A percentile compares a stretch with the other conserved stretches of the same genome.
Evolutionary conservation across 2,888 invertebrate genomes (phyloP).

Genomic region (Andrena flavipes): DNA sequence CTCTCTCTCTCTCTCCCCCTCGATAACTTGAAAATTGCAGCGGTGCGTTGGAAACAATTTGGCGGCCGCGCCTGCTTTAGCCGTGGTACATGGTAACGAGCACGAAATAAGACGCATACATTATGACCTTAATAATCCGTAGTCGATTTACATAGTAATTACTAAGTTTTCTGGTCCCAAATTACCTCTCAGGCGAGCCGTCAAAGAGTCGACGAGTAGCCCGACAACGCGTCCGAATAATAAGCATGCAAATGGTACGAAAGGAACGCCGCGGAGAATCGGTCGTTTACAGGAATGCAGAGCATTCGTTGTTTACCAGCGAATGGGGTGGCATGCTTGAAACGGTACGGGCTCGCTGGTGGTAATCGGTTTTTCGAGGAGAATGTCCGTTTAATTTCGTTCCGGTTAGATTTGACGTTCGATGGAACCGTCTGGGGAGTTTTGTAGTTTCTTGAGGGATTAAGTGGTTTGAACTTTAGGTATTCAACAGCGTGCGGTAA

Average conservation of each 20-base stretch:
- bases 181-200: constrained; percentile 69
- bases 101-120: constrained; percentile 67
- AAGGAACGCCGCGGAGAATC: constrained; percentile 44
- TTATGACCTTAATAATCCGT: constrained; percentile 69
- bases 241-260: constrained; percentile 50
- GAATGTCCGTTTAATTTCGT: constrained; percentile 1
- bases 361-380: constrained; percentile 15
- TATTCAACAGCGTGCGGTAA: too few relatives aligned
- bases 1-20: background rate
- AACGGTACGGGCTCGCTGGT: constrained; percentile 18
- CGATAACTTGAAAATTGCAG: constrained; percentile 59
- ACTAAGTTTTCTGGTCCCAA: constrained; percentile 70
- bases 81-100: constrained; percentile 49
- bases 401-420: too few relatives aligned
- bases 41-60: constrained; percentile 54
- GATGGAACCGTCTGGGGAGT: background rate
- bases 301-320: constrained; percentile 15
- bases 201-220: constrained; percentile 64
- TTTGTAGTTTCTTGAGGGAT: too few relatives aligned
- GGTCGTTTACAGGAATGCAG: constrained; percentile 40
- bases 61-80: constrained; percentile 25
- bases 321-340: background rate
- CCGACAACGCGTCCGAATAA: constrained; percentile 63
- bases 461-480: too few relatives aligned
- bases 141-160: constrained; percentile 76